Conservation (phyloP, 2,888 invertebrate species). For the Clistopyga incitator region DNA sequence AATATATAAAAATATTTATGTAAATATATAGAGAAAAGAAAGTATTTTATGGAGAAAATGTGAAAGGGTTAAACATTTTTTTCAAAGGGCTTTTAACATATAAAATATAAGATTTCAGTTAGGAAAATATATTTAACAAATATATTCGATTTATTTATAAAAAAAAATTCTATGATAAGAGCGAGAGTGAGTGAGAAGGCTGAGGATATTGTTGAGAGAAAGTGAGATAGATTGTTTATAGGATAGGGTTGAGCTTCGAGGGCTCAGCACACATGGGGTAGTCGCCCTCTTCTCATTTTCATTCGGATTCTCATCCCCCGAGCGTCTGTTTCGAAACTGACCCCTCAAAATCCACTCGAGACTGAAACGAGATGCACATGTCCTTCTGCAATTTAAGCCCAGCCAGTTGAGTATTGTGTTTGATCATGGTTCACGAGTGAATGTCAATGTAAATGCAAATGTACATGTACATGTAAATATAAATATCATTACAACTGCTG, state of each 20-base stretch:
- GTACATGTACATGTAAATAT: background rate
- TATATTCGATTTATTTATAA: too few relatives aligned
- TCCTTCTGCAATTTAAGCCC: constrained; percentile 2
- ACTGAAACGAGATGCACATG: constrained; percentile 25
- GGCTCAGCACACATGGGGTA: constrained; percentile 27
- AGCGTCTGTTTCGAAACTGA: constrained; percentile 22
- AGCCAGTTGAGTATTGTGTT: background rate
- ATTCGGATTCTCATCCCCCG: constrained; percentile 25
- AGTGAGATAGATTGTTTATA: constrained; percentile 3
- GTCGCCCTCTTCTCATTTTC: constrained; percentile 1
- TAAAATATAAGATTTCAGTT: too few relatives aligned
- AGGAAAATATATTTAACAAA: background rate
- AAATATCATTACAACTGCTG: too few relatives aligned
- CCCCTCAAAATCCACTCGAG: constrained; percentile 28
- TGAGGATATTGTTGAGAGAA: constrained; percentile 8
- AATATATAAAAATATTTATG: too few relatives aligned
- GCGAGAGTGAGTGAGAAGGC: too few relatives aligned
- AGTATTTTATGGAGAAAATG: too few relatives aligned
- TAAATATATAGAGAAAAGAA: too few relatives aligned
- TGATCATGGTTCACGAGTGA: background rate
- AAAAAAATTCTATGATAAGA: too few relatives aligned
- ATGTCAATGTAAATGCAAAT: background rate
- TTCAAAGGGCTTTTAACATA: background rate
- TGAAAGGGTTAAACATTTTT: too few relatives aligned
- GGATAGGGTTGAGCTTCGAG: constrained; percentile 34